Evolutionary conservation across 2,888 invertebrate genomes (phyloP).

Genomic region (Linnaemya tessellans): DNA sequence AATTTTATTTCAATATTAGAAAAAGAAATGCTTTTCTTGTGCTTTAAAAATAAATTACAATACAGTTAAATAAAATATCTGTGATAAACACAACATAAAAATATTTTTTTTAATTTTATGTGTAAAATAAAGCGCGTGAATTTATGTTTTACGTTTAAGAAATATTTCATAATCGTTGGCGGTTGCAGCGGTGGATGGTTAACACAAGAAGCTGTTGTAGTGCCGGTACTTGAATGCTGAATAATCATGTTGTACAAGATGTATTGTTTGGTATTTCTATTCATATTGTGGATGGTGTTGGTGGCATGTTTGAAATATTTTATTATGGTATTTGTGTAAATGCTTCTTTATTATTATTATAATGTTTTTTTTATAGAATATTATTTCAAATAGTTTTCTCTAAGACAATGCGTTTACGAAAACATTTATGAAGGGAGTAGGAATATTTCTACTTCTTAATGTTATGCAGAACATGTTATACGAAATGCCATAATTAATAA

Average conservation of each 20-base stretch:
- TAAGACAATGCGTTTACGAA: neutral
- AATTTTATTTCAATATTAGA: neutral
- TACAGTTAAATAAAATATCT: conserved; percentile 6
- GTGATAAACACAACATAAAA: conserved; percentile 4
- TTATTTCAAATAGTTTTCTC: neutral
- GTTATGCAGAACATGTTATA: too few relatives aligned
- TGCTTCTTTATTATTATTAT: too few relatives aligned
- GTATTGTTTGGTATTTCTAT: neutral
- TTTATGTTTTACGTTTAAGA: neutral
- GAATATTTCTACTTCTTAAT: too few relatives aligned
- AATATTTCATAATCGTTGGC: neutral
- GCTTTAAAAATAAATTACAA: neutral
- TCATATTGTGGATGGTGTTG: neutral
- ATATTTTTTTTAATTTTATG: neutral
- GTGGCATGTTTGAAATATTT: neutral
- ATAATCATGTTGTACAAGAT: neutral
- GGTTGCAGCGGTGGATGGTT: neutral
- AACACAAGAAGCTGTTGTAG: neutral
- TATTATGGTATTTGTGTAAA: neutral
- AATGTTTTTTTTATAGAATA: neutral
- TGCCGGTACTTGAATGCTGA: neutral
- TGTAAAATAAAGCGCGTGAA: conserved; percentile 18
- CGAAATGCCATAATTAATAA: too few relatives aligned
- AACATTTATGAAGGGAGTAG: too few relatives aligned
- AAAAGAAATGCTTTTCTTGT: conserved; percentile 11